Evolutionary conservation across 2,113 vertebrate genomes (phyloP).

Genomic region (Ramphastos sulfuratus): DNA sequence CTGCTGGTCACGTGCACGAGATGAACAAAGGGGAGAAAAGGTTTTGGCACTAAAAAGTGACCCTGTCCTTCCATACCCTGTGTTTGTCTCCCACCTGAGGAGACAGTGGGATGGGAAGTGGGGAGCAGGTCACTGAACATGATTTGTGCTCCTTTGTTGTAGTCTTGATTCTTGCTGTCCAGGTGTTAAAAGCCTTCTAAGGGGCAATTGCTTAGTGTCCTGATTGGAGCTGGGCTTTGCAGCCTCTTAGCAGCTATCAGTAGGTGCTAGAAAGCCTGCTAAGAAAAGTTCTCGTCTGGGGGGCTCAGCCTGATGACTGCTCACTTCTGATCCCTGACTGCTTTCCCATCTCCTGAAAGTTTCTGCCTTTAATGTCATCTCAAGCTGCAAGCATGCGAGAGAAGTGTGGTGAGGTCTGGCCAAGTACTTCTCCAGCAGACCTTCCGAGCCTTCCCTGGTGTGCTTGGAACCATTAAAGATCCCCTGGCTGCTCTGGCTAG

Average conservation of each 20-base stretch:
- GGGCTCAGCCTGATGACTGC: background rate
- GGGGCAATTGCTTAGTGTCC: background rate
- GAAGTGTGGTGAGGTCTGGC: background rate
- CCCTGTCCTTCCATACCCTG: background rate
- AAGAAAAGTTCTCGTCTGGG: background rate
- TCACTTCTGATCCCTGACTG: accelerated
- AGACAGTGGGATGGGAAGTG: background rate
- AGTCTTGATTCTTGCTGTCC: background rate
- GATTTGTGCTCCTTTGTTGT: background rate
- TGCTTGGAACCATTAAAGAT: background rate
- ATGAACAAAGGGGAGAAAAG: background rate
- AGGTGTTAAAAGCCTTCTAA: background rate
- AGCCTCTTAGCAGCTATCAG: background rate
- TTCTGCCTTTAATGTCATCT: background rate
- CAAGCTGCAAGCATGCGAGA: accelerated
- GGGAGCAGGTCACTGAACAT: background rate
- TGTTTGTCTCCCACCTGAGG: background rate
- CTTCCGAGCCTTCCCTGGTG: background rate
- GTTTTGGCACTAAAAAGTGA: background rate
- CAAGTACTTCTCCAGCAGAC: background rate
- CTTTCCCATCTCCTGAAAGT: background rate
- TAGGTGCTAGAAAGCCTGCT: background rate
- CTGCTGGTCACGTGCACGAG: background rate
- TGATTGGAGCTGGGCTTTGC: background rate
- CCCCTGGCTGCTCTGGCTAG: background rate